phyloP scores from a whole-genome alignment of 2,113 vertebrate species.

The Corythaixoides concolor region DNA sequence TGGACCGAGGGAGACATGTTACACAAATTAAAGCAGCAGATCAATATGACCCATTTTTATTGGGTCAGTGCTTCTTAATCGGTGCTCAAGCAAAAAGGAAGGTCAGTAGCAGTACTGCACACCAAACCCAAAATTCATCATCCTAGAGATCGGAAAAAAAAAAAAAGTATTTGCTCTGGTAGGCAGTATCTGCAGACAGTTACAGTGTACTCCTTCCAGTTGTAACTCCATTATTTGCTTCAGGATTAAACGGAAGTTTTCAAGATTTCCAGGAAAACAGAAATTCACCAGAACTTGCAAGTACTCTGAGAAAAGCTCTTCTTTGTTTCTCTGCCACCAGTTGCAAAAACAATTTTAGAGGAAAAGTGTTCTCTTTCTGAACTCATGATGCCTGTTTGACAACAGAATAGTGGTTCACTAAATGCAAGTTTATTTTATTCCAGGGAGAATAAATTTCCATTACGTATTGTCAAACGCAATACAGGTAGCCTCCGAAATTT shows the following conservation, averaged over 20 bases:
- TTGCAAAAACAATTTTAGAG: background rate
- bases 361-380: background rate
- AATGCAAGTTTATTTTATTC: background rate
- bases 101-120: background rate
- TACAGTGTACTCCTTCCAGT: background rate
- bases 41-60: constrained; percentile 30
- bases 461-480: background rate
- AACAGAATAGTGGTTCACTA: background rate
- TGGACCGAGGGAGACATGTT: background rate
- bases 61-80: constrained; percentile 29
- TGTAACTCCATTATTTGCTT: background rate
- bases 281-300: background rate
- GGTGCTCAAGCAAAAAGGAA: background rate
- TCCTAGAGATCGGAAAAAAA: background rate
- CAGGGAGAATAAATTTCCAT: background rate
- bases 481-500: background rate
- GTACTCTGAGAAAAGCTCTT: background rate
- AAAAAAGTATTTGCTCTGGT: background rate
- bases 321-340: background rate
- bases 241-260: background rate
- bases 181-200: background rate
- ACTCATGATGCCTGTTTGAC: background rate
- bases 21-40: constrained; percentile 40
- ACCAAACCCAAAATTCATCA: background rate
- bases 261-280: background rate